phyloP scores from a whole-genome alignment of 2,888 invertebrate species.

The Belgica antarctica region DNA sequence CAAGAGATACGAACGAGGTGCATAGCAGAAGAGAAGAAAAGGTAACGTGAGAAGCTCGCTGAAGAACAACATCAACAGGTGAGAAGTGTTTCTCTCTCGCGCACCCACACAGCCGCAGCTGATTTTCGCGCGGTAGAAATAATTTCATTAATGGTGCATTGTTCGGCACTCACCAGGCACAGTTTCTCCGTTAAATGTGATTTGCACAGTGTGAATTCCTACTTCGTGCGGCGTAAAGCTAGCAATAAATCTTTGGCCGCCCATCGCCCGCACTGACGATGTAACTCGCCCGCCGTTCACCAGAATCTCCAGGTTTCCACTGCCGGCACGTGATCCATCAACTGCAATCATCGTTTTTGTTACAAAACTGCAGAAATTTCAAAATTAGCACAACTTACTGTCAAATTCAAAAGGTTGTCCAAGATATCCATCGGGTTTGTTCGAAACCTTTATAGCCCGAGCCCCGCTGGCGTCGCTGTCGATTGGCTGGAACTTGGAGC shows the following conservation, averaged over 20 bases:
- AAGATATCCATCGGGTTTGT: constrained; percentile 80
- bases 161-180: constrained; percentile 88
- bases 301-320: constrained; percentile 92
- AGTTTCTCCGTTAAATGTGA: constrained; percentile 90
- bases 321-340: constrained; percentile 93
- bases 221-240: constrained; percentile 89
- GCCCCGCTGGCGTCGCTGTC: constrained; percentile 74
- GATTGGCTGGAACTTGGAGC: constrained; percentile 54
- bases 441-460: constrained; percentile 79
- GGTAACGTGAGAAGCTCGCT: too few relatives aligned
- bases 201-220: constrained; percentile 82
- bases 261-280: constrained; percentile 87
- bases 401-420: constrained; percentile 94
- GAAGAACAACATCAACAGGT: too few relatives aligned
- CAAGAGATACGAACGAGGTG: too few relatives aligned
- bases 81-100: too few relatives aligned
- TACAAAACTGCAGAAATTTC: neutral
- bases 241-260: constrained; percentile 84
- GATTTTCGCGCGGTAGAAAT: too few relatives aligned
- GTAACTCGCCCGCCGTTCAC: constrained; percentile 94
- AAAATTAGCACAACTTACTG: constrained; percentile 63
- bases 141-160: too few relatives aligned
- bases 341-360: constrained; percentile 59
- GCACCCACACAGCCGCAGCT: too few relatives aligned
- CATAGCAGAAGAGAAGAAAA: too few relatives aligned